Evolutionary conservation across 1,140 invertebrate genomes (phyloP), one percentile per base, ranked within the genome.

Genomic region (Drosophila lini): DNA sequence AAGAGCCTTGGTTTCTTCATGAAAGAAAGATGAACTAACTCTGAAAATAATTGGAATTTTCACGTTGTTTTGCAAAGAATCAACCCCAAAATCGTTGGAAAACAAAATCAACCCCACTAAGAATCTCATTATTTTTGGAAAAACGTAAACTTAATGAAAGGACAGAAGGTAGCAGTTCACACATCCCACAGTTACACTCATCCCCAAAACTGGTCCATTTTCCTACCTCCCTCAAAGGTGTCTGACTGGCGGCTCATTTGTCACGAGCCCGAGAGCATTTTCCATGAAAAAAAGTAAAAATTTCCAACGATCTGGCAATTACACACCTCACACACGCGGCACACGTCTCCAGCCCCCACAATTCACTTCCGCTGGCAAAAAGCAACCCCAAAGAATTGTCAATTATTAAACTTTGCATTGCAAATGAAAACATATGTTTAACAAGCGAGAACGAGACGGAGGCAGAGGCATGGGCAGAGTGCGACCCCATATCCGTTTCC

Each of bases 361-460:
- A 13, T 36, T 10, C 59, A 31, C 38, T 53, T 65, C 61, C 65
- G 61, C 19, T 53, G 65, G 61, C 57, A 50, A 36, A 58, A 58
- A 81, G 73, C 73, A 77, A 81, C 65, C 79, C 67, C 48, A 76
- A 64, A 64, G 79, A 57, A 76, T 82, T 88, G 83, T 83, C 83
- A 88, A 88, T 88, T 88, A 88, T 88, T 83, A 83, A 86, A 86
- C 83, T 86, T 86, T 86, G 83, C 83, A 88, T 86, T 83, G 84
- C 83, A 88, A 88, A 89, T 88, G 83, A 88, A 88, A 88, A 88
- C 83, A 88, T 88, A 88, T 88, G 83, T 88, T 88, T 70, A 83
- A 88, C 83, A 88, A 88, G 83, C 67, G 65, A 42, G 44, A 62
- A 55, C 28, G 68, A 69, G 50, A 56, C 41, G 15, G 47, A 36